A percentile compares a stretch with the other conserved stretches of the same genome.
Evolutionary conservation across 1,140 invertebrate species (phyloP).

Genomic region (Lamellibrachia luymesi): DNA sequence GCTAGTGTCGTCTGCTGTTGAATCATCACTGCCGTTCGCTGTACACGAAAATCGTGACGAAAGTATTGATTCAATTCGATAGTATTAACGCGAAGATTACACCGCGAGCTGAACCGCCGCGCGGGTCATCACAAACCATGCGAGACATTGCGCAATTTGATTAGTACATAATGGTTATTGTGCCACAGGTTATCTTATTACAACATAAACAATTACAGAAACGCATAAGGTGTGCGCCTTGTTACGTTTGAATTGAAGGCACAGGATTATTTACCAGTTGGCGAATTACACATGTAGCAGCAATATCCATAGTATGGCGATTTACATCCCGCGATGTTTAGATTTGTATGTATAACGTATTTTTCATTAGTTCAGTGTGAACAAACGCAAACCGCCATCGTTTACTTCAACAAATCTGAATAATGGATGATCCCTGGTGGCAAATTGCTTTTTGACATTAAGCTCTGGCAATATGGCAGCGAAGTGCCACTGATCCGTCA

Average conservation of each 20-base stretch:
- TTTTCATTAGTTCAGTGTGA: background rate
- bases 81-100: background rate
- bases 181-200: background rate
- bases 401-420: background rate
- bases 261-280: background rate
- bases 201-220: background rate
- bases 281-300: background rate
- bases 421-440: background rate
- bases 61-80: background rate
- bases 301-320: background rate
- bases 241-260: background rate
- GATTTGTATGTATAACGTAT: background rate
- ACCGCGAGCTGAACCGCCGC: background rate
- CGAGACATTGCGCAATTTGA: background rate
- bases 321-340: background rate
- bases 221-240: background rate
- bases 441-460: background rate
- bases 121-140: background rate
- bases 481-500: background rate
- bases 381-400: background rate
- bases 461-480: background rate
- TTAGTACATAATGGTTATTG: background rate
- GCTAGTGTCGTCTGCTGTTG: background rate
- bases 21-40: background rate
- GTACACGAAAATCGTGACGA: background rate